These are phyloP conservation scores for Anas acuta DNA, from an alignment of 2,797 vertebrate genomes.

Conservation along the genomic window DNA sequence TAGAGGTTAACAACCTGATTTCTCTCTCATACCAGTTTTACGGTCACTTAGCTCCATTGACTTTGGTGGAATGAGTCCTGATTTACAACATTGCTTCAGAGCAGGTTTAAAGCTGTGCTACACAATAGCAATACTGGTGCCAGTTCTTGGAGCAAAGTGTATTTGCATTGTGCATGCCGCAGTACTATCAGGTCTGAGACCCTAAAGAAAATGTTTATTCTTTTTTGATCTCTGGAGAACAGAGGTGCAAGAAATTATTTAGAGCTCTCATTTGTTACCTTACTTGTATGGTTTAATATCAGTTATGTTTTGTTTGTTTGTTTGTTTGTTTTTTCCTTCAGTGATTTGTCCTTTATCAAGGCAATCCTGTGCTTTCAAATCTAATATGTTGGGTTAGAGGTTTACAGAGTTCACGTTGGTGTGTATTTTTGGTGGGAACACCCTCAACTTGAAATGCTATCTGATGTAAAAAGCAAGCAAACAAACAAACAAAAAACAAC, in stretches of 20 bases:
- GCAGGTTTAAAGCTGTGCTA: background rate
- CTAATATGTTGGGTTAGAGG: background rate
- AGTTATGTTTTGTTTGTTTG: background rate
- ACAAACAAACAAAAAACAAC: background rate
- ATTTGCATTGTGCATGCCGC: background rate
- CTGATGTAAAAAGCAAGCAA: background rate
- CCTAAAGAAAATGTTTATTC: background rate
- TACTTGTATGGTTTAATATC: background rate
- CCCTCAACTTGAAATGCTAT: background rate
- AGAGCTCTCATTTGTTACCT: background rate
- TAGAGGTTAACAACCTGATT: slow-evolving; percentile 33
- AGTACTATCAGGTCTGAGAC: background rate
- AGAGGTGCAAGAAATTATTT: background rate
- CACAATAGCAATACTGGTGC: slow-evolving; percentile 22
- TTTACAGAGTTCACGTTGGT: background rate
- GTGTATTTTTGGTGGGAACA: background rate
- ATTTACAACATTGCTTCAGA: slow-evolving; percentile 44
- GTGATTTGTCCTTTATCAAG: background rate
- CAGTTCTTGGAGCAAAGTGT: background rate
- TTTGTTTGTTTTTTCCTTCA: background rate
- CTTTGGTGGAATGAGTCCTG: slow-evolving; percentile 33
- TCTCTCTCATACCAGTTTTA: slow-evolving; percentile 35
- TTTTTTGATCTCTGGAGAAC: background rate
- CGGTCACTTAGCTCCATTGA: slow-evolving; percentile 34
- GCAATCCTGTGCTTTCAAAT: background rate